These are phyloP conservation scores for Conops quadrifasciatus DNA, from an alignment of 2,888 invertebrate genomes.

Conservation along the genomic window DNA sequence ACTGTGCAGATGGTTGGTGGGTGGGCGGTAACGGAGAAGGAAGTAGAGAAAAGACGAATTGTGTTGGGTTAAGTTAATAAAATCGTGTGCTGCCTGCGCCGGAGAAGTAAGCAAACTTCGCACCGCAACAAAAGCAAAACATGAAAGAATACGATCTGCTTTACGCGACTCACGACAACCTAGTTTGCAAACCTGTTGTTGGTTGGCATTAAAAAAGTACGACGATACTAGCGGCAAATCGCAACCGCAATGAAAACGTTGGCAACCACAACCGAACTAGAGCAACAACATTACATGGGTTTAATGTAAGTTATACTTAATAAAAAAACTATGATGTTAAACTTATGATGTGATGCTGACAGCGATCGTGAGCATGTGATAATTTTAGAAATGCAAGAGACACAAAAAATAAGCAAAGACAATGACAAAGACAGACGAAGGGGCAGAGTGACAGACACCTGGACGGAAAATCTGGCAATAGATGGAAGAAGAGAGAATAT, in stretches of 20 bases:
- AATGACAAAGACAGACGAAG: not conserved
- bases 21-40: not conserved
- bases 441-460: not conserved
- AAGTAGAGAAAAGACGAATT: not conserved
- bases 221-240: too few species aligned
- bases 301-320: not conserved
- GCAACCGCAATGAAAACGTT: too few species aligned
- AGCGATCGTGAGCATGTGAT: conserved; percentile 10
- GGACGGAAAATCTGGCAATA: not conserved
- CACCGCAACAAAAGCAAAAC: too few species aligned
- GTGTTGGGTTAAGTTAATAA: not conserved
- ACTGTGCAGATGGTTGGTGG: conserved; percentile 2
- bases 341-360: conserved; percentile 9
- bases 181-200: too few species aligned
- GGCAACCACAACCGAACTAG: too few species aligned
- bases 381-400: not conserved
- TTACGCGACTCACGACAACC: too few species aligned
- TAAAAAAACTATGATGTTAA: not conserved
- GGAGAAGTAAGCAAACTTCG: too few species aligned
- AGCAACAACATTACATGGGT: too few species aligned
- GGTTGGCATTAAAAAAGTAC: too few species aligned
- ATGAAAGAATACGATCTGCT: too few species aligned
- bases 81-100: too few species aligned
- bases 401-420: not conserved
- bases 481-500: too few species aligned